A percentile compares a stretch with the other conserved stretches of the same genome.
Evolutionary conservation across 2,797 vertebrate species (phyloP).

Genomic region (Lycodopsis pacificus): DNA sequence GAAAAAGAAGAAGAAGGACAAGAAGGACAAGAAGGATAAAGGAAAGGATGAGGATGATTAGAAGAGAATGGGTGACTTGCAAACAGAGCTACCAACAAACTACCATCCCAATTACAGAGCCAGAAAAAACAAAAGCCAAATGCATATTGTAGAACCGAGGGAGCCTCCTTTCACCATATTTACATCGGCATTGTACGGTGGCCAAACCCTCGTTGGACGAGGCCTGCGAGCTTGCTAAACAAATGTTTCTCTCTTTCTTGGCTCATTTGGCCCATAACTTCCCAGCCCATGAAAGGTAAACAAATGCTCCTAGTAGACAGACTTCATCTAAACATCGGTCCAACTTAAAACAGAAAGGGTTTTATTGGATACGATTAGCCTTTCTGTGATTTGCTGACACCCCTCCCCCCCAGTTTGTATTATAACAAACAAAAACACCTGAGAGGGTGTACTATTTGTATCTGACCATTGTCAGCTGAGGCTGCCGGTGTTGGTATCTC

Average conservation of each 20-base stretch:
- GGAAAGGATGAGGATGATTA: constrained; percentile 95
- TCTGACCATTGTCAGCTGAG: constrained; percentile 67
- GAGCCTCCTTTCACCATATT: constrained; percentile 66
- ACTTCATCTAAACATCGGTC: constrained; percentile 66
- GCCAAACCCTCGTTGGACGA: constrained; percentile 67
- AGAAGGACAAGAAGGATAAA: constrained; percentile 98
- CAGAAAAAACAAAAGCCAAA: constrained; percentile 77
- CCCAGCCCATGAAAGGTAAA: constrained; percentile 35
- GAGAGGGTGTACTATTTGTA: constrained; percentile 69
- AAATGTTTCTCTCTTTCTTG: constrained; percentile 41
- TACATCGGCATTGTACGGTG: constrained; percentile 74
- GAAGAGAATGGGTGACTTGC: constrained; percentile 58
- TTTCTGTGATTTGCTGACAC: constrained; percentile 58
- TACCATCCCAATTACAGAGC: constrained; percentile 72
- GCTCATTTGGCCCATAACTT: constrained; percentile 53
- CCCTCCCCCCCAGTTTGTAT: constrained; percentile 57
- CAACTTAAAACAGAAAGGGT: constrained; percentile 69
- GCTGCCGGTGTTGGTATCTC: constrained; percentile 61
- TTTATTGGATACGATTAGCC: constrained; percentile 63
- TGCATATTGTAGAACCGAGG: constrained; percentile 63
- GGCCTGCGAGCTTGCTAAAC: constrained; percentile 54
- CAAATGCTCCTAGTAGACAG: constrained; percentile 35
- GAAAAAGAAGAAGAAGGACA: constrained; percentile 99
- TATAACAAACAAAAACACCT: constrained; percentile 61
- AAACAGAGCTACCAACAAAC: constrained; percentile 74